Evolutionary conservation across 2,113 vertebrate species (phyloP), one percentile per base, ranked within the genome.

Genomic region (Alosa alosa): DNA sequence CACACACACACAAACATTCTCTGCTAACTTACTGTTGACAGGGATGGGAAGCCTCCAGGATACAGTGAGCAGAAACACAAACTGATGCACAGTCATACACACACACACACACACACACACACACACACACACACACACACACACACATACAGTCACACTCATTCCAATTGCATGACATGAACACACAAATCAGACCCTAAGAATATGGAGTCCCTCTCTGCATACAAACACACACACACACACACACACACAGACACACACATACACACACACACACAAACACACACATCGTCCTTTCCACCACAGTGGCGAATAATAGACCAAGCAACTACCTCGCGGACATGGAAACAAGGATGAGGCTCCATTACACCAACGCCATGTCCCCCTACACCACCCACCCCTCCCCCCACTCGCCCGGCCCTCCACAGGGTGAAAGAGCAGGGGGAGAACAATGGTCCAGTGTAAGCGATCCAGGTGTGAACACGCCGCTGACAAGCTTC

Each of bases 391-490:
- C 60, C 18, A 1, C 41, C 41, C 41, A 44, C 41, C 41, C 41
- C 41, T 44, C 64, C 64, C 3, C n/a, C 64, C 6, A 1, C n/a
- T 25, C 11, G 72, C 15, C 10, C 13, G 31, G 55, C 20, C 7
- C 25, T 17, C 31, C 36, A 41, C 72, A 39, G 72, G 4, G 72
- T 81, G 82, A 84, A 44, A 7, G 10, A 6, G 13, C 72, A 64
- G 72, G 82, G 39, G 82, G 68, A 84, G 85, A 89, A 88, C 89
- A 90, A 91, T 86, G 86, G 41, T 4, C 17, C 25, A 39, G 44
- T 89, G 89, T 91, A 89, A 89, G 46, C 36, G 82, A 89, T 89
- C 83, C 85, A 90, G 90, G 90, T 91, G 88, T 85, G 81, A 89
- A 90, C 84, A 84, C 86, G 72, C 72, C 72, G 86, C 85, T 81